phyloP scores from a whole-genome alignment of 1,140 invertebrate genomes.

The Ips nitidus region DNA sequence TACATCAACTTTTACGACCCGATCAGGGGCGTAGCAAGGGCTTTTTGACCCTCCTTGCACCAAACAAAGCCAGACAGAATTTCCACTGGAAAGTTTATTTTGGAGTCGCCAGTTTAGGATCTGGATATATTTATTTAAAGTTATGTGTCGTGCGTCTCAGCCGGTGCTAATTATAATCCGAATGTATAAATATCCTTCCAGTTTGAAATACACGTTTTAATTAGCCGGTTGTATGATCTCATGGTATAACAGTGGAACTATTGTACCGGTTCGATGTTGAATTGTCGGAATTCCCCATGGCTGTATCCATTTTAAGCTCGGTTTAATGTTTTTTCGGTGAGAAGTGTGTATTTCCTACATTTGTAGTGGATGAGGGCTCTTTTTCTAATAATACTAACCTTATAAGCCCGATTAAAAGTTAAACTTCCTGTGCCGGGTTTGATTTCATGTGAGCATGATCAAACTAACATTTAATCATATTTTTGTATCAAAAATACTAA shows the following conservation, averaged over 20 bases:
- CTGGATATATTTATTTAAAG: slow-evolving; percentile 8
- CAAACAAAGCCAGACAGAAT: background rate
- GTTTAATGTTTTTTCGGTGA: too few species aligned
- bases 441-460: too few species aligned
- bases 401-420: too few species aligned
- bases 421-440: too few species aligned
- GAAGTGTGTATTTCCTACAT: too few species aligned
- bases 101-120: background rate
- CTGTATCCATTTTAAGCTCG: too few species aligned
- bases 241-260: background rate
- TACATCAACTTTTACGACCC: background rate
- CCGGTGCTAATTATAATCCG: slow-evolving; percentile 5
- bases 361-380: too few species aligned
- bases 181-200: slow-evolving; percentile 13
- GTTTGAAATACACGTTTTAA: slow-evolving; percentile 9
- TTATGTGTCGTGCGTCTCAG: slow-evolving; percentile 6
- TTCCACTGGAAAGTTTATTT: slow-evolving; percentile 1
- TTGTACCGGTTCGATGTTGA: background rate
- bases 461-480: too few species aligned
- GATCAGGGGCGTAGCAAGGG: background rate
- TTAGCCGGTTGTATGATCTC: slow-evolving; percentile 7
- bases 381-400: too few species aligned
- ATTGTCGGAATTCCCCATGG: too few species aligned
- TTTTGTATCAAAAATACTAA: too few species aligned
- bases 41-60: background rate